Conservation (phyloP, 2,113 vertebrate genomes). For the Strix uralensis region DNA sequence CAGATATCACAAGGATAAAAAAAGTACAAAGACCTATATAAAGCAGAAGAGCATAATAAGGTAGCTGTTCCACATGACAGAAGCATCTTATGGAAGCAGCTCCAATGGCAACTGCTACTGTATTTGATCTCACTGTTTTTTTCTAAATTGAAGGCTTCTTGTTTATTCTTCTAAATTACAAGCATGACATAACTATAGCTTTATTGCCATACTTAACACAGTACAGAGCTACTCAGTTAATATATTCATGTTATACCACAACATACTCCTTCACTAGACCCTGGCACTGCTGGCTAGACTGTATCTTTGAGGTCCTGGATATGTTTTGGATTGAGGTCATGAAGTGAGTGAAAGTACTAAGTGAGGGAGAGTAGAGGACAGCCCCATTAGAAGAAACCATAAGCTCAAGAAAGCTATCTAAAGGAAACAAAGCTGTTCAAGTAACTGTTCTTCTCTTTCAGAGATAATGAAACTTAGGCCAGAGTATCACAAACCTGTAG, state of each 20-base stretch:
- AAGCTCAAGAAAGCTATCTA: neutral
- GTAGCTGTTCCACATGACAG: neutral
- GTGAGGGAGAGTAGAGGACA: neutral
- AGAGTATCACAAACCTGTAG: neutral
- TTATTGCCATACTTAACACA: neutral
- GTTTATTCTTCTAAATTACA: neutral
- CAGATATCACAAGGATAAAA: neutral
- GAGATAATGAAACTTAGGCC: neutral
- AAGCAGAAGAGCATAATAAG: neutral
- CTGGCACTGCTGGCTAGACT: neutral
- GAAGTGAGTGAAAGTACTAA: neutral
- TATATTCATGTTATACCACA: neutral
- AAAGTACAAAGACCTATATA: neutral
- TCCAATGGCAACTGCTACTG: neutral
- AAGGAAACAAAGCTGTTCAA: neutral
- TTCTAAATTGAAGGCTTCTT: neutral
- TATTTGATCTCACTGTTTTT: neutral
- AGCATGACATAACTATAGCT: neutral
- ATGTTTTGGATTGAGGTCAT: neutral
- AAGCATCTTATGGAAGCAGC: neutral
- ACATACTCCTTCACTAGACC: neutral
- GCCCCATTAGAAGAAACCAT: neutral
- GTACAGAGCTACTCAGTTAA: neutral
- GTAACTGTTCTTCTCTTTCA: neutral
- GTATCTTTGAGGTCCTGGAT: neutral